phyloP scores from a whole-genome alignment of 2,888 invertebrate genomes.

The Tortrix viridana region DNA sequence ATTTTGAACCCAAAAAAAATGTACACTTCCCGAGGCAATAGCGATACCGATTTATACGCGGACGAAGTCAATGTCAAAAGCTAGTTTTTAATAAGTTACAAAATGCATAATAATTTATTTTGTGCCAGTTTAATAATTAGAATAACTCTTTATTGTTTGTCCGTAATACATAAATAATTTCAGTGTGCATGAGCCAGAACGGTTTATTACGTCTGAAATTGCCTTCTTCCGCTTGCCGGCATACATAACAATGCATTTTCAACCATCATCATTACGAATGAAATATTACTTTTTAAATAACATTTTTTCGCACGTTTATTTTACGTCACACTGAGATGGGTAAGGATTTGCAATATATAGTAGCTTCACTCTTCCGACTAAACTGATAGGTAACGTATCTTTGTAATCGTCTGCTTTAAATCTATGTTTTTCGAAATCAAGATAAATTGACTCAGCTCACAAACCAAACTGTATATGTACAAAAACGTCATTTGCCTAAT shows the following conservation, averaged over 20 bases:
- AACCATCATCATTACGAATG: conserved; percentile 16
- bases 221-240: conserved; percentile 24
- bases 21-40: too few relatives aligned
- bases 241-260: conserved; percentile 26
- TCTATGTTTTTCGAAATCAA: too few relatives aligned
- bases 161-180: conserved; percentile 27
- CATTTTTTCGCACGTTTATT: neutral
- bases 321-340: neutral
- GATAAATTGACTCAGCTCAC: too few relatives aligned
- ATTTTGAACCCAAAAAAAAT: too few relatives aligned
- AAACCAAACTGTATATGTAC: too few relatives aligned
- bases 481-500: too few relatives aligned
- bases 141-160: neutral
- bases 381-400: too few relatives aligned
- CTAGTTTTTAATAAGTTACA: too few relatives aligned
- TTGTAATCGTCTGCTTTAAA: too few relatives aligned
- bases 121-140: neutral
- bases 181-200: conserved; percentile 26
- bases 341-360: neutral
- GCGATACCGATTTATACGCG: too few relatives aligned
- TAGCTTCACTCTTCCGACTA: too few relatives aligned
- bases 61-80: too few relatives aligned
- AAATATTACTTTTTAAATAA: conserved; percentile 8
- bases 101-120: neutral
- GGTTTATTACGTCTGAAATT: conserved; percentile 33